Base-by-base conservation (phyloP, 2,888 invertebrate genomes). In the Orthosia cruda region DNA sequence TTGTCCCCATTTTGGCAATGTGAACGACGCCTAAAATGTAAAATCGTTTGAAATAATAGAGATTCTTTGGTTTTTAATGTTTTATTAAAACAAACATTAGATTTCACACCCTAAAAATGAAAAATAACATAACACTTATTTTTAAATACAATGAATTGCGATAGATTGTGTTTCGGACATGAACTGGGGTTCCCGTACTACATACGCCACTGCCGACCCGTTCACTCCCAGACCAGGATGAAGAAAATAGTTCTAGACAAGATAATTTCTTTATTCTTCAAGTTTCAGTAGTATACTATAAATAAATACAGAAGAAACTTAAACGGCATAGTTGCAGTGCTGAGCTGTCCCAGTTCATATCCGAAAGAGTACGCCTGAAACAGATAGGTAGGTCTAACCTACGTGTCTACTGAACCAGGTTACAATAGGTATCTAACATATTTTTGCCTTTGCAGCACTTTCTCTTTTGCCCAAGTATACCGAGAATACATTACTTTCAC, bases 1-100 rank as follows among this genome's bases (percentile, higher is more conserved):
- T 32, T 40, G 40, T 40, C 26, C 18, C 26, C n/a, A 23, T 55
- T 55, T 55, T 15, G 55, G 20, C 15, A 23, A 23, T 23, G 15
- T 55, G 4, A 55, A n/a, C 2, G 20, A 55, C 23, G 50, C 16
- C 15, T 50, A 4, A 50, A 50, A 11, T 16, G 7, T 57, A 16
- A 32, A 32, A 20, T 16, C 2, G 18, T 50, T 61, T 57, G 13
- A 54, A 75, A 68, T 40, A 54, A 75, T 61, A 61, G 9, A 40
- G 13, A 15, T 0, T 49, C 20, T 26, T 15, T 40, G 58, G 58
- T 52, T 55, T 77, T 61, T 40, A 18, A 54, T 13, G 5, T 70
- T 77, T 76, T 76, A 76, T 77, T 85, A 63, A 71, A 85, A 85
- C 87, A 81, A 77, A 77, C 58, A 52, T 71, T 80, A 79, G 58